A percentile compares a stretch with the other conserved stretches of the same genome.
Conservation (phyloP, 2,797 vertebrate species). For the Myotis myotis region DNA sequence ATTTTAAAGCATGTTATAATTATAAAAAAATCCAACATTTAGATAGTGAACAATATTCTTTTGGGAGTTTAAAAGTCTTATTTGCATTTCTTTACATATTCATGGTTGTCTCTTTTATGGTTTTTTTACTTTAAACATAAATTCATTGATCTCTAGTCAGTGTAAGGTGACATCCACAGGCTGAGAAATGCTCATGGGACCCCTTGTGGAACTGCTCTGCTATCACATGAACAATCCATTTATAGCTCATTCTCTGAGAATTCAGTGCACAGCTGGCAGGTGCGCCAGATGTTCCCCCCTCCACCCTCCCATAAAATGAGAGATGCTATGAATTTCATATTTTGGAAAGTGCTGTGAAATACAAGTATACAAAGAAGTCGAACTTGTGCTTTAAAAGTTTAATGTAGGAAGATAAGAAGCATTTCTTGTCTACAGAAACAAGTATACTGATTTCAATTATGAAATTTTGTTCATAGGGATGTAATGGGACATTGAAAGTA, state of each 20-base stretch:
- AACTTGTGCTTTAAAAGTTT: background rate
- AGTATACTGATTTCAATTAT: slow-evolving; percentile 41
- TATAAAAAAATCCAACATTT: background rate
- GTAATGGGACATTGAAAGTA: slow-evolving; percentile 28
- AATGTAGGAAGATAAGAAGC: slow-evolving; percentile 1
- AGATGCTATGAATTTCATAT: slow-evolving; percentile 31
- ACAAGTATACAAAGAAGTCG: slow-evolving; percentile 38
- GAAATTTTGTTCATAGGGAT: slow-evolving; percentile 7
- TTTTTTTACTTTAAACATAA: slow-evolving; percentile 55
- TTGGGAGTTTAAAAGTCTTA: background rate
- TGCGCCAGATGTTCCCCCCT: background rate
- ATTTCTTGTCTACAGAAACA: slow-evolving; percentile 53
- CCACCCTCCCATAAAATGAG: background rate
- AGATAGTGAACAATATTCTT: background rate
- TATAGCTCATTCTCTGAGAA: slow-evolving; percentile 45
- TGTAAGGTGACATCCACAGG: background rate
- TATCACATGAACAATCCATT: slow-evolving; percentile 37
- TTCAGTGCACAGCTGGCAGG: slow-evolving; percentile 56
- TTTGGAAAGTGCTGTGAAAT: slow-evolving; percentile 40
- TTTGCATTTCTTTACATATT: slow-evolving; percentile 13
- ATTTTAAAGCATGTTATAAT: slow-evolving; percentile 39
- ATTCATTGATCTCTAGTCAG: background rate
- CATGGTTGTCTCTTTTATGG: slow-evolving; percentile 10
- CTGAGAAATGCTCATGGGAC: slow-evolving; percentile 12
- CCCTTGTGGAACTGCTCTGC: slow-evolving; percentile 39